phyloP scores from a whole-genome alignment of 2,797 vertebrate species.

The Anisognathus igniventris region DNA sequence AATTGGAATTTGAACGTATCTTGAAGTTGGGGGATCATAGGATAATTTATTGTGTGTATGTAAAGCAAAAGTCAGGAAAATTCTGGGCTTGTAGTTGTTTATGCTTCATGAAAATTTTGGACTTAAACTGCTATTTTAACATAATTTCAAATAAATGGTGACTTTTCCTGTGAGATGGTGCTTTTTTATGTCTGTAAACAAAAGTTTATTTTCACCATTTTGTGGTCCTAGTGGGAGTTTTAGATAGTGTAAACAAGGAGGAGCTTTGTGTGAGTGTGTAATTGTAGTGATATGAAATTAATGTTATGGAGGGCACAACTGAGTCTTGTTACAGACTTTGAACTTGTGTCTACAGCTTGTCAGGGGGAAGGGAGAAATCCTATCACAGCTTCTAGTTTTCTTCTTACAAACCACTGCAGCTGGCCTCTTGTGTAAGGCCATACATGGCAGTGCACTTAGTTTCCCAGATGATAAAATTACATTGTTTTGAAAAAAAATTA shows the following conservation, averaged over 20 bases:
- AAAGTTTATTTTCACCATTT: neutral
- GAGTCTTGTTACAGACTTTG: neutral
- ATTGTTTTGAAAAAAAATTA: constrained; percentile 13
- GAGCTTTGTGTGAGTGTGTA: neutral
- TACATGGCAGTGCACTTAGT: neutral
- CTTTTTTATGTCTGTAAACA: neutral
- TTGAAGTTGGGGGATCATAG: neutral
- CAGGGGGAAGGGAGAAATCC: neutral
- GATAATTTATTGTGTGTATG: neutral
- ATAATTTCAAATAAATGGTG: neutral
- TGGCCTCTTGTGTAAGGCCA: neutral
- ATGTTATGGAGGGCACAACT: neutral
- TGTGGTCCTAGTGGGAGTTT: neutral
- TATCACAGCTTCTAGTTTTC: neutral
- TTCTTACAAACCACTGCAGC: neutral
- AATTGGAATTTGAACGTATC: neutral
- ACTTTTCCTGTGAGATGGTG: neutral
- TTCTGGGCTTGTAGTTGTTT: neutral
- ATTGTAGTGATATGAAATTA: neutral
- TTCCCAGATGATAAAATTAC: constrained; percentile 26
- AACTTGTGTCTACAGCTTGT: neutral
- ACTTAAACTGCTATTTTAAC: neutral
- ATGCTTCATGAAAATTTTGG: neutral
- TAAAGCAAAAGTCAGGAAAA: neutral
- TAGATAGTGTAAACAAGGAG: neutral